Evolutionary conservation across 2,888 invertebrate genomes (phyloP).

Genomic region (Choreutis nemorana): DNA sequence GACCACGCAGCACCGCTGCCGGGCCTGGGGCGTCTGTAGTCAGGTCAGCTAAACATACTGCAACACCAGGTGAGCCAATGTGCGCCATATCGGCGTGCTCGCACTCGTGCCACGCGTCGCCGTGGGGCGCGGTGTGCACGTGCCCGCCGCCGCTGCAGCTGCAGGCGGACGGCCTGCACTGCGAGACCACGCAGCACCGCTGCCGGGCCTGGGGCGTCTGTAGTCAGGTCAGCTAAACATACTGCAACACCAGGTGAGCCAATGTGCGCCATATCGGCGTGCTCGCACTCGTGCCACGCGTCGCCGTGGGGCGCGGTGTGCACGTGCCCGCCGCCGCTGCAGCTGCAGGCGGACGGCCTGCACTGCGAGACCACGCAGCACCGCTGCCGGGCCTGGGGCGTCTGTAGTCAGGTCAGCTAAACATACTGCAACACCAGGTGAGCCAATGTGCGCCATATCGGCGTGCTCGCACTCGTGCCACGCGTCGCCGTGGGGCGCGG

Average conservation of each 20-base stretch:
- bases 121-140: conserved; percentile 77
- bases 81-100: conserved; percentile 73
- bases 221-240: too few species aligned
- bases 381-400: conserved; percentile 23
- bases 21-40: conserved; percentile 18
- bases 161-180: conserved; percentile 72
- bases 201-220: conserved; percentile 22
- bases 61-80: conserved; percentile 66
- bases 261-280: conserved; percentile 69
- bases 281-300: conserved; percentile 78
- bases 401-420: conserved; percentile 20
- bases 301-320: conserved; percentile 82
- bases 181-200: conserved; percentile 55
- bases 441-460: conserved; percentile 67
- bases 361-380: conserved; percentile 71
- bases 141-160: conserved; percentile 76
- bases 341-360: conserved; percentile 70
- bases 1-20: conserved; percentile 38
- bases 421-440: too few species aligned
- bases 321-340: conserved; percentile 74
- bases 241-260: conserved; percentile 68
- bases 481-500: conserved; percentile 78
- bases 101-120: conserved; percentile 79
- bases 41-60: too few species aligned
- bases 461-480: conserved; percentile 79